Evolutionary conservation across 2,797 vertebrate genomes (phyloP).

Genomic region (Amphiprion clarkii): DNA sequence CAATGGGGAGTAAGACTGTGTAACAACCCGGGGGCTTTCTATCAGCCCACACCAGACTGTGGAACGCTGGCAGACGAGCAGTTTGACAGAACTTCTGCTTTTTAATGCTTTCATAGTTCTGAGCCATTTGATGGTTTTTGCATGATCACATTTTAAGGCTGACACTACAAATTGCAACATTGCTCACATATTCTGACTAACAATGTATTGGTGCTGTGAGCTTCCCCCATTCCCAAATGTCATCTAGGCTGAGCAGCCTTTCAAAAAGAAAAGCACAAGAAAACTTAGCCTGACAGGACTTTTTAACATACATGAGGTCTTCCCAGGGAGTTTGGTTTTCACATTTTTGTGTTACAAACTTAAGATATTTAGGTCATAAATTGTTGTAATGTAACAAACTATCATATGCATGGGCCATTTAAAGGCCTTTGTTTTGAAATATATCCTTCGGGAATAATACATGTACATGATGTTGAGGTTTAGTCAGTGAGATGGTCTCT

Average conservation of each 20-base stretch:
- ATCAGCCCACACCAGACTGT: conserved; percentile 53
- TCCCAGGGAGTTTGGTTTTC: not conserved
- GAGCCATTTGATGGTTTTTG: conserved; percentile 50
- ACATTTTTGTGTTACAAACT: not conserved
- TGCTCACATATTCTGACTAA: conserved; percentile 38
- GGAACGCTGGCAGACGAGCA: conserved; percentile 21
- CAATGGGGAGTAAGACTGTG: conserved; percentile 28
- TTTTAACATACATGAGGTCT: conserved; percentile 7
- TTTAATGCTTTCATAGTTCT: conserved; percentile 34
- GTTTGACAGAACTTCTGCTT: conserved; percentile 47
- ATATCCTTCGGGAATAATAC: not conserved
- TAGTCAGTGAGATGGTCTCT: not conserved
- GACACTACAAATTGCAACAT: conserved; percentile 37
- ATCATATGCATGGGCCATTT: not conserved
- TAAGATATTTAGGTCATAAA: not conserved
- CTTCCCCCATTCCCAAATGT: not conserved
- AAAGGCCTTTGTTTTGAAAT: conserved; percentile 4
- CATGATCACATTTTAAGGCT: conserved; percentile 54
- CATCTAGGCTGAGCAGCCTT: not conserved
- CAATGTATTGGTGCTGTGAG: conserved; percentile 20
- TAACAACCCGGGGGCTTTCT: conserved; percentile 41
- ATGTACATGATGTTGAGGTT: conserved; percentile 3
- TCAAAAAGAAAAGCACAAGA: conserved; percentile 19
- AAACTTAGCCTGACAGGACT: conserved; percentile 1
- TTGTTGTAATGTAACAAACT: not conserved